These are phyloP conservation scores for Rousettus leschenaultii DNA, from an alignment of 2,113 vertebrate species.

Conservation along the genomic window DNA sequence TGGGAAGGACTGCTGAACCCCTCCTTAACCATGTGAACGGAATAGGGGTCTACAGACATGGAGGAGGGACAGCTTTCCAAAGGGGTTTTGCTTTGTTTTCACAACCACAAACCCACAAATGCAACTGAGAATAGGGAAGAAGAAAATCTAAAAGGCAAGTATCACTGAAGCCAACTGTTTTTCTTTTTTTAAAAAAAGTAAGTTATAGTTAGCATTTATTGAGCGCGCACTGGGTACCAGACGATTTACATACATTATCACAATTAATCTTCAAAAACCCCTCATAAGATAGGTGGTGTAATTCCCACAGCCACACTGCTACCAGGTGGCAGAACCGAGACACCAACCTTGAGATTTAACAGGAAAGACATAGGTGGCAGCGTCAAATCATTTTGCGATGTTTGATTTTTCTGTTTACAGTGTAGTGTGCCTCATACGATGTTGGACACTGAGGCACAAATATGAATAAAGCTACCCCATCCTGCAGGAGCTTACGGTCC, in stretches of 20 bases:
- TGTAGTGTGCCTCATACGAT: background rate
- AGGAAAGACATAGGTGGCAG: background rate
- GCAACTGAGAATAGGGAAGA: background rate
- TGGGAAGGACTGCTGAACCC: background rate
- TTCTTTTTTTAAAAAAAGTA: background rate
- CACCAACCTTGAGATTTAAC: background rate
- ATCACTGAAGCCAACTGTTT: background rate
- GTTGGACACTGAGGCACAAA: background rate
- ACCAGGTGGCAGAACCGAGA: background rate
- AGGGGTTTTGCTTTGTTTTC: background rate
- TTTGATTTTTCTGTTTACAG: background rate
- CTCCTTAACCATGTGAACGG: background rate
- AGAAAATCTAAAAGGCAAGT: background rate
- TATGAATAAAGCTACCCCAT: background rate
- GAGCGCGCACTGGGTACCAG: background rate
- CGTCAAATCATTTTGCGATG: background rate
- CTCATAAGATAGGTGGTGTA: background rate
- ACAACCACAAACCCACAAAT: conserved; percentile 3
- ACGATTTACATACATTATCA: background rate
- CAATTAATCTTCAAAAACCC: background rate
- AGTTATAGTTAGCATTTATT: background rate
- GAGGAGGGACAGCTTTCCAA: background rate
- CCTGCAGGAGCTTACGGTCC: background rate
- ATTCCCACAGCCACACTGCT: background rate
- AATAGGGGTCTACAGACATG: background rate